Base-by-base conservation (phyloP, 2,113 vertebrate species). In the Neomonachus schauinslandi region DNA sequence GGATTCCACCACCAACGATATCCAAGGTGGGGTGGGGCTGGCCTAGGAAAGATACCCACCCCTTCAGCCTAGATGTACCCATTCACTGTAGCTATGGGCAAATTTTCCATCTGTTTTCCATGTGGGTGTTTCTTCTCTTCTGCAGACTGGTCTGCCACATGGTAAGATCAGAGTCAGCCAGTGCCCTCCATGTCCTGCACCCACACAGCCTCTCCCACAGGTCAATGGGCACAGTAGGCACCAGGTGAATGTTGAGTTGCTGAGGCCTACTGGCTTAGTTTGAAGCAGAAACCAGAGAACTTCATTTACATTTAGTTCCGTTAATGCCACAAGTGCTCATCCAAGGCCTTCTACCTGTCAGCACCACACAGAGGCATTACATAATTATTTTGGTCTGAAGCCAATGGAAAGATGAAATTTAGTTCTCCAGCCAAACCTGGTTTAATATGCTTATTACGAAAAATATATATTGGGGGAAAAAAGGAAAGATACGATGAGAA, bases 361-460 rank as follows among this genome's bases (percentile, higher is more conserved):
- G 95, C 55, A 49, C 83, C 87, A 72, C 33, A 42, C 9, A 28
- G 42, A 74, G 63, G 67, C 80, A 63, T 97, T 83, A 87, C 57
- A 28, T 74, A 92, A 94, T 96, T 95, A 86, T 92, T 95, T 91
- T 97, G 79, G 79, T 94, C 88, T 84, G 87, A 94, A 96, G 87
- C 87, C 92, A 92, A 61, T 11, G 61, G 67, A 94, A 77, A 92
- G 86, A 85, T 90, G 87, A 96, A 63, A 84, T 97, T 92, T 76
- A 80, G 69, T 87, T 87, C 33, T 94, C 55, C 8, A 92, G 42
- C 55, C 86, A 89, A 95, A 89, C 57, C 67, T 92, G 61, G 39
- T 31, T 94, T 92, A 80, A 95, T 91, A 63, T 53, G 55, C 42
- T 86, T 89, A 95, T 93, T 55, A 79, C 59, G 39, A 87, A 71